These are phyloP conservation scores for Rhagium mordax DNA, from an alignment of 2,888 invertebrate genomes.

Conservation along the genomic window DNA sequence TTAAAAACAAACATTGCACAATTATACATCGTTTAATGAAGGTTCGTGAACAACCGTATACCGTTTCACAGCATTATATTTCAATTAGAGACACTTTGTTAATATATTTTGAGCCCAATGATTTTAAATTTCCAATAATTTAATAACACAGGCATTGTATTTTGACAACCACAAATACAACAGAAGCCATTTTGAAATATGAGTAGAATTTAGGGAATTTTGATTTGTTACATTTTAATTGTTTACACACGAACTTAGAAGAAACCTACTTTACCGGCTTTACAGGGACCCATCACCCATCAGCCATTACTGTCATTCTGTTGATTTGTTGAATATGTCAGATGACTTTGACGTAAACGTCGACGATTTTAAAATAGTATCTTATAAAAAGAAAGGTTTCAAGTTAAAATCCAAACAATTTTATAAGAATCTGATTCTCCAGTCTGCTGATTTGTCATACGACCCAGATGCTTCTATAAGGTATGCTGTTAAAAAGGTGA, in stretches of 20 bases:
- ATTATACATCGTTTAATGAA: neutral
- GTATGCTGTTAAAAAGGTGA: slow-evolving; percentile 16
- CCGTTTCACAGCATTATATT: neutral
- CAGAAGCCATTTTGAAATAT: slow-evolving; percentile 24
- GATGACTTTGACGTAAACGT: slow-evolving; percentile 15
- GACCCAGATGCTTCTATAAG: slow-evolving; percentile 23
- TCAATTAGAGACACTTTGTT: neutral
- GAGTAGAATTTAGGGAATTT: neutral
- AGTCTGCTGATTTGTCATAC: neutral
- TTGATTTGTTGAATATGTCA: slow-evolving; percentile 42
- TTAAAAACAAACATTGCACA: slow-evolving; percentile 18
- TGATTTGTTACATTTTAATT: too few species aligned
- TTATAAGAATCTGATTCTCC: neutral
- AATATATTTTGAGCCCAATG: neutral
- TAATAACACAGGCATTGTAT: neutral
- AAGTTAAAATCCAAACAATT: slow-evolving; percentile 31
- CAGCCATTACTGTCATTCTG: too few species aligned
- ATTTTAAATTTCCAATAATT: neutral
- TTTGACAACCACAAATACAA: slow-evolving; percentile 16
- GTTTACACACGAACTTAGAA: too few species aligned
- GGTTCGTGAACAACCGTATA: neutral
- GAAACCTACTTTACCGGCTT: too few species aligned
- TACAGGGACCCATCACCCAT: too few species aligned
- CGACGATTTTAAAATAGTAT: slow-evolving; percentile 45
- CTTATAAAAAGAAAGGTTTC: slow-evolving; percentile 43